Conservation (phyloP, 2,113 vertebrate species). For the Pelvicachromis taeniatus region DNA sequence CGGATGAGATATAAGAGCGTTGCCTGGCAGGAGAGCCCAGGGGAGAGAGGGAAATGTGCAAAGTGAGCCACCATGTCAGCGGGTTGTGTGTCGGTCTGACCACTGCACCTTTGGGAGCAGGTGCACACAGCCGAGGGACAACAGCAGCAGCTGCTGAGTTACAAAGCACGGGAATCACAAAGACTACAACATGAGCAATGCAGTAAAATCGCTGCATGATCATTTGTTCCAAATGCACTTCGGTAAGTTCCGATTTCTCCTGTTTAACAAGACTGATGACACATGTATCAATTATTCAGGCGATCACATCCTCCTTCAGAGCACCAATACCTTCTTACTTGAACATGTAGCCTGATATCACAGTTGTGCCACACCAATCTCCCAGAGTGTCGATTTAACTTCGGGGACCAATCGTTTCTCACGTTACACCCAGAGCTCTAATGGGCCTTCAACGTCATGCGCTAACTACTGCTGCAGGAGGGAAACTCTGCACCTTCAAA, state of each 20-base stretch:
- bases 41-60: constrained; percentile 20
- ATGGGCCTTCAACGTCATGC: neutral
- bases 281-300: neutral
- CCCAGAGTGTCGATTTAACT: neutral
- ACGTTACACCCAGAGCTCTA: constrained; percentile 5
- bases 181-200: neutral
- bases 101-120: constrained; percentile 27
- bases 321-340: neutral
- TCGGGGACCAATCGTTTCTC: neutral
- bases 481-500: constrained; percentile 44
- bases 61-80: constrained; percentile 27
- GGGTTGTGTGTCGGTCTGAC: constrained; percentile 30
- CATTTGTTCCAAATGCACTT: neutral
- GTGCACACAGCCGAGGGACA: neutral
- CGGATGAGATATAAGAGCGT: constrained; percentile 27
- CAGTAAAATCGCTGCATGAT: neutral
- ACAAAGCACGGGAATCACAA: neutral
- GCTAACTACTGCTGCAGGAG: neutral
- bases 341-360: neutral
- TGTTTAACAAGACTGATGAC: neutral
- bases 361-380: neutral
- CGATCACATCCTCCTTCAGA: neutral
- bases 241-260: neutral
- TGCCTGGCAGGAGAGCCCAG: constrained; percentile 29
- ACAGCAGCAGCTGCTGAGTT: constrained; percentile 5